Evolutionary conservation across 2,888 invertebrate genomes (phyloP), one percentile per base, ranked within the genome.

Genomic region (Apotomis betuletana): DNA sequence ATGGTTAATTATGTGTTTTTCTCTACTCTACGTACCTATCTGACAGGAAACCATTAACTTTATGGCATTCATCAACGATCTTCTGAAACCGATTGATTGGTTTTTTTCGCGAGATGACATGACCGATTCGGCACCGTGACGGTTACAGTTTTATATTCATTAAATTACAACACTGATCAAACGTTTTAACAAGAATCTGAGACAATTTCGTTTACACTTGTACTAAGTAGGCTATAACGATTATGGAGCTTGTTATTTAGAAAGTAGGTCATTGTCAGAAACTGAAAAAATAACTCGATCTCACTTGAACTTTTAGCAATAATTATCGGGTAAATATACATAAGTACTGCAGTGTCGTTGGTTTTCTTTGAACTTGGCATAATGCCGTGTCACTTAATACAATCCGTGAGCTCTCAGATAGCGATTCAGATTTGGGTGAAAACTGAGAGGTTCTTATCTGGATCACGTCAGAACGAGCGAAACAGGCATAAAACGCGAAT

Each of bases 241-340:
- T 59, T 72, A 68, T 52, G 54, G 49, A 27, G 63, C 41, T 52
- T 68, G 44, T 60, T 67, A 61, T 58, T 75, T 87, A 83, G 86
- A 89, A 90, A 90, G 88, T 82, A 74, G 89, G 90, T 89, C 90
- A 90, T 78, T 86, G 89, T 83, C 85, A 81, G 67, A 58, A 52
- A 59, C 49, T 10, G 46, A 60, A 60, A 70, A 65, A 62, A 64
- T 41, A 6, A 38, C 58, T 49, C 52, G 46, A 38, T 54, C 13
- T 64, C 9, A 49, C 15, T 55, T 44, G n/a, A 73, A 59, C 49
- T 58, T 63, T 44, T 57, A 41, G 15, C 27, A 8, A 8, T 49
- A 52, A 51, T 51, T 60, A 46, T 10, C 5, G 15, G 10, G 9
- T 59, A 12, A 41, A 5, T 41, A 6, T 41, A 41, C 27, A 27